Evolutionary conservation across 2,888 invertebrate species (phyloP), one percentile per base, ranked within the genome.

Genomic region (Prosapia bicincta): DNA sequence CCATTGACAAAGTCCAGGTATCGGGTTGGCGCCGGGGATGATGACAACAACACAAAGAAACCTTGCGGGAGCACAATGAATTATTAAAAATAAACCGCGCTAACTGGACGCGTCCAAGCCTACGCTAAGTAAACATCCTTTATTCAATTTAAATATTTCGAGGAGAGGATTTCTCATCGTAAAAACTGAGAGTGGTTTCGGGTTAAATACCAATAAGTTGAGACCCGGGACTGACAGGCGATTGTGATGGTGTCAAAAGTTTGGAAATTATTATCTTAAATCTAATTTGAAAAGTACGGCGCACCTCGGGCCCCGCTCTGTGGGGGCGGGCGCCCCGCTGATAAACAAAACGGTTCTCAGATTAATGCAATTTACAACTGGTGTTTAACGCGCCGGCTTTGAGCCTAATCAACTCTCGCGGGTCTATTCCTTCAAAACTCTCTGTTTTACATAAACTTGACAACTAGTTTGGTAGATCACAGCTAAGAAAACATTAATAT

Each of bases 111-210:
- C n/a, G n/a, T n/a, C n/a, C n/a, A n/a, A n/a, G n/a, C 76, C 69
- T 67, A 72, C 76, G 67, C 73, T 68, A 73, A 70, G 76, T 73
- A 76, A 76, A 76, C 76, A 73, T 70, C 67, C 72, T 72, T 76
- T 72, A 76, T 72, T 76, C 69, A 73, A 76, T 76, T 76, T 76
- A 73, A 76, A 76, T 76, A 76, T 76, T 76, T 43, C 69, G 66
- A 26, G 54, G n/a, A 25, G 67, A 66, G 66, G 15, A n/a, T 10
- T 10, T 15, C 26, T 10, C n/a, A 66, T 30, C 26, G 66, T 67
- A 72, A 72, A 66, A 54, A 26, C 30, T n/a, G 38, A 3, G 54
- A 54, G 76, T 30, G 24, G 38, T 15, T 32, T 26, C 66, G 72
- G 66, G 32, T 43, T 32, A 38, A 43, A 28, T 24, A 70, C 73